Evolutionary conservation across 2,797 vertebrate genomes (phyloP), one percentile per base, ranked within the genome.

Genomic region (Cercopithecus neglectus): DNA sequence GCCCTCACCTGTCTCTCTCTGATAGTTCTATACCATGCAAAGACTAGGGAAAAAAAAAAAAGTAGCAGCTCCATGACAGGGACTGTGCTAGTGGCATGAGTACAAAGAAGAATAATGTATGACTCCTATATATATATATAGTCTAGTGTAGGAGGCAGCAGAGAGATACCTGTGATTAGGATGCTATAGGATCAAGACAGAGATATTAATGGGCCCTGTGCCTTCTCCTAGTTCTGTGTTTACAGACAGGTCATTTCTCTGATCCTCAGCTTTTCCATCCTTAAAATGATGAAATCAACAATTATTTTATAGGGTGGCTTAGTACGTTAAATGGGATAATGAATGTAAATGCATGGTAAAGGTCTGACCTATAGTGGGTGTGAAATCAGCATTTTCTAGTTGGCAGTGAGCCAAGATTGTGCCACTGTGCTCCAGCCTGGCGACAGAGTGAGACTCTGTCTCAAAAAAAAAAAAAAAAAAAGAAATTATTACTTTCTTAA

Each of bases 221-320:
- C 9, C 12, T n/a, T 5, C 61, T 91, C 30, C 12, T 44, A 21
- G 21, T n/a, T 89, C 2, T 67, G 17, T 67, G 21, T n/a, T 61
- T 86, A 14, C 8, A 50, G 14, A 76, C 24, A 88, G 14, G 5
- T 59, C 21, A n/a, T 91, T 76, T 83, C 33, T 76, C 59, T 90
- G 22, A 44, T 22, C 55, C 36, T 94, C 26, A 80, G 44, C 11
- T 41, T 86, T 79, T 46, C 70, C 61, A 21, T 24, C 46, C 50
- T 78, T 48, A 89, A 88, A 93, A 80, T 89, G 46, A 86, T 41
- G 81, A 82, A 91, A 74, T 78, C 70, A 95, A 67, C 50, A 59
- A 53, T 86, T 81, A 93, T 88, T 94, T 13, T 74, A 10, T 30
- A 78, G n/a, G 22, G 26, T 82, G 12, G 5, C 78, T 92, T 41